Evolutionary conservation across 2,888 invertebrate genomes (phyloP), one percentile per base, ranked within the genome.

Genomic region (Agrilus mali): DNA sequence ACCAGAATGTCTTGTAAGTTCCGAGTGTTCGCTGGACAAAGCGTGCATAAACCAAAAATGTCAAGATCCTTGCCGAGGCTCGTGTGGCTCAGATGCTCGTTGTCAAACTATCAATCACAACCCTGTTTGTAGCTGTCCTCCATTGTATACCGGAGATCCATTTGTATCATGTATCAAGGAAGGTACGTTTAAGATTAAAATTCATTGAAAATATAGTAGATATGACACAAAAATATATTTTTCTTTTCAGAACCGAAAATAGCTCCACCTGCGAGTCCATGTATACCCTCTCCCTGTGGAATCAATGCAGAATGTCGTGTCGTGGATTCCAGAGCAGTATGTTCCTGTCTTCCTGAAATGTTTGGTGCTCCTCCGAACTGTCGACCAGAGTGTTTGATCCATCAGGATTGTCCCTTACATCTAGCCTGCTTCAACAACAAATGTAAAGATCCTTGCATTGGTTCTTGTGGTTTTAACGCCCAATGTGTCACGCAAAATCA

Each of bases 321-420:
- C 2, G 66, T 73, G 27, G 78, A 80, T 48, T 70, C 71, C 37
- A 73, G 80, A 45, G 78, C 84, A 1, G 77, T 82, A 0, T 87
- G 87, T 59, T 76, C 80, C 0, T 87, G 86, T 55, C 70, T 81
- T 45, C 69, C 75, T 6, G 82, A 80, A 31, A 83, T 82, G 69
- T 70, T 82, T n/a, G 86, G 85, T 4, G 80, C 81, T 1, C 83
- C 85, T n/a, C 85, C 84, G 0, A 73, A 80, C 47, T 86, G 86
- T 55, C 74, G 85, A 40, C 85, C 84, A 0, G 82, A 85, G 61
- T 86, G 86, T 60, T 69, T 80, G 38, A 82, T 85, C 54, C 80
- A 85, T 59, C 79, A 82, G 60, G 86, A 86, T 55, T 87, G 87
- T 57, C 82, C 84, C 1, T 74, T 78, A 15, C 74, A 79, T 47